Evolutionary conservation across 2,797 vertebrate genomes (phyloP).

Genomic region (Prionace glauca): DNA sequence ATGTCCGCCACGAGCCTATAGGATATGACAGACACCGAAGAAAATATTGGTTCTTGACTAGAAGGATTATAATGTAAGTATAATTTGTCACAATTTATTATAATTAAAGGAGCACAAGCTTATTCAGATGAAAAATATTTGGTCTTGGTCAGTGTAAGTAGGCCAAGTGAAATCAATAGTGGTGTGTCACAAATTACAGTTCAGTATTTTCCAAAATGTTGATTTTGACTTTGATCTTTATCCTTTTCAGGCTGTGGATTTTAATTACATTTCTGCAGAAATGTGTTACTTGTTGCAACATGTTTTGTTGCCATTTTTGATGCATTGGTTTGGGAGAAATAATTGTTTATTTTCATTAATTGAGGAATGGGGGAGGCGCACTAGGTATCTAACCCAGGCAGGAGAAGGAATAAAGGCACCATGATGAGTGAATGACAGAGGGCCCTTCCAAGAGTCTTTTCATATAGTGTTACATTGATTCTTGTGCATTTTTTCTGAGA

Average conservation of each 20-base stretch:
- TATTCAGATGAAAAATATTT: neutral
- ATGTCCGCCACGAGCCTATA: conserved; percentile 85
- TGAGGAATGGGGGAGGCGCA: neutral
- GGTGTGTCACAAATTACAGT: neutral
- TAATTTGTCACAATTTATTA: neutral
- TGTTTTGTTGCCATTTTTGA: neutral
- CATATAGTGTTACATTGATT: neutral
- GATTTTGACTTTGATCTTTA: neutral
- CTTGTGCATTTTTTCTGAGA: neutral
- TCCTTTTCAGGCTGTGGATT: neutral
- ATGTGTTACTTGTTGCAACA: neutral
- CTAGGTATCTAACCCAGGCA: neutral
- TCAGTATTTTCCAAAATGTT: conserved; percentile 38
- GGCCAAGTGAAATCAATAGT: neutral
- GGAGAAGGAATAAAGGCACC: neutral
- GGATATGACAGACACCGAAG: conserved; percentile 81
- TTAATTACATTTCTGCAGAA: neutral
- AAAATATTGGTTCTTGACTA: conserved; percentile 94
- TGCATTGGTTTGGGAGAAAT: too few species aligned
- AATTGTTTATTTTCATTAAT: neutral
- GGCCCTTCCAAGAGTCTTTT: neutral
- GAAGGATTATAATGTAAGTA: conserved; percentile 87
- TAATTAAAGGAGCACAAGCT: neutral
- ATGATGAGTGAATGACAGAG: neutral
- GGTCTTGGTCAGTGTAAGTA: neutral